These are phyloP conservation scores for Drosophila ironensis DNA, from an alignment of 1,140 invertebrate species.

Conservation along the genomic window DNA sequence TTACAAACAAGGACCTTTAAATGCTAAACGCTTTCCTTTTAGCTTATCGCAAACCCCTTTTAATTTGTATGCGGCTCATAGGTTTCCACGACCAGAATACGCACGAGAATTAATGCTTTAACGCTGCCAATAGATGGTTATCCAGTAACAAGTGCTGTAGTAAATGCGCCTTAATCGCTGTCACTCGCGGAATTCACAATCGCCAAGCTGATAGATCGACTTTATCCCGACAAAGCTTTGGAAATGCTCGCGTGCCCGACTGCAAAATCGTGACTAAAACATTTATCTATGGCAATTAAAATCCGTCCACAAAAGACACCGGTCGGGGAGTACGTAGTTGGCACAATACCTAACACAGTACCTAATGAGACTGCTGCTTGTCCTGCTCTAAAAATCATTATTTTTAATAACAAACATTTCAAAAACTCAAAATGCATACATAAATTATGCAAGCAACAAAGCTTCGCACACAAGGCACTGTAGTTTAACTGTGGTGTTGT, in stretches of 20 bases:
- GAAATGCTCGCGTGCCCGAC: conserved; percentile 4
- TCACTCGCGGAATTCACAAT: conserved; percentile 1
- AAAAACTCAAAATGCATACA: conserved; percentile 56
- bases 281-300: conserved; percentile 33
- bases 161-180: conserved; percentile 1
- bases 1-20: conserved; percentile 24
- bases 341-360: too few relatives aligned
- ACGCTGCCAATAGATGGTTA: neutral
- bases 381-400: conserved; percentile 71
- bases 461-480: conserved; percentile 34
- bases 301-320: conserved; percentile 6
- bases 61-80: neutral
- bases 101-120: neutral
- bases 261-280: conserved; percentile 19
- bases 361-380: conserved; percentile 50
- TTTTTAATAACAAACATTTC: conserved; percentile 58
- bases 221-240: conserved; percentile 12
- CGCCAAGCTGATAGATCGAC: conserved; percentile 21
- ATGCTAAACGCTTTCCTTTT: neutral
- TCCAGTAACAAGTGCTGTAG: neutral
- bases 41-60: neutral
- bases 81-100: neutral
- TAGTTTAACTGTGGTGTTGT: conserved; percentile 18
- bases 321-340: too few relatives aligned
- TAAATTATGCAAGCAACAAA: conserved; percentile 57